Percentiles rank a stretch among this genome's conserved stretches.
Conservation (phyloP, 30 jellyfish, hydroid and myxozoan genomes). For the Sanderia malayensis region DNA sequence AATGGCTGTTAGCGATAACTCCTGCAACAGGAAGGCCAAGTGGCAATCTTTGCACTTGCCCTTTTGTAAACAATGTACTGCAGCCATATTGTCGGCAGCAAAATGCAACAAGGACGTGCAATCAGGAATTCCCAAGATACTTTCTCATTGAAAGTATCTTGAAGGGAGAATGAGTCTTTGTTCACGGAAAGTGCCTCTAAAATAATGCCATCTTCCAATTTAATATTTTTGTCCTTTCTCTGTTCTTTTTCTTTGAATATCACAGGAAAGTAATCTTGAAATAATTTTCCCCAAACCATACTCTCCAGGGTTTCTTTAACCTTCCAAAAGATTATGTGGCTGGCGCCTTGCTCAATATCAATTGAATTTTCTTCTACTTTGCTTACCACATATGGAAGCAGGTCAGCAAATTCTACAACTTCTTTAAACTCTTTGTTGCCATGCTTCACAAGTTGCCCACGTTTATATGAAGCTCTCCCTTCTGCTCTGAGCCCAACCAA, state of each 20-base stretch:
- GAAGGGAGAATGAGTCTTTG: too few relatives aligned
- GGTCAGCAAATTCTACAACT: not conserved
- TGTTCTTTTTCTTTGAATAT: not conserved
- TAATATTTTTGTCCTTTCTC: too few relatives aligned
- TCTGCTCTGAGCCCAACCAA: not conserved
- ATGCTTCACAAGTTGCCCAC: not conserved
- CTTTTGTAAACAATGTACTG: too few relatives aligned
- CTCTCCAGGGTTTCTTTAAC: not conserved
- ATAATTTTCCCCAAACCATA: not conserved
- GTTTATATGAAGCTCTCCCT: not conserved
- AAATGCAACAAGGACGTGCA: too few relatives aligned
- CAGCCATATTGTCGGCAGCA: too few relatives aligned
- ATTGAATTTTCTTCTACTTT: not conserved
- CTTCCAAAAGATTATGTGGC: not conserved
- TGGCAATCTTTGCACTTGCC: too few relatives aligned
- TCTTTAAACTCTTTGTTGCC: not conserved
- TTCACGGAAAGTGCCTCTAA: too few relatives aligned
- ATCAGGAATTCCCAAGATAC: too few relatives aligned
- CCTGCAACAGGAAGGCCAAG: too few relatives aligned
- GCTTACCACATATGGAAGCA: not conserved
- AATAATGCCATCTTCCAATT: too few relatives aligned
- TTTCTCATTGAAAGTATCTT: too few relatives aligned
- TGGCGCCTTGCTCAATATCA: not conserved
- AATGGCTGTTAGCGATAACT: too few relatives aligned
- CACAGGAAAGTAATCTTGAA: not conserved